Evolutionary conservation across 2,113 vertebrate genomes (phyloP), one percentile per base, ranked within the genome.

Genomic region (Alectura lathami): DNA sequence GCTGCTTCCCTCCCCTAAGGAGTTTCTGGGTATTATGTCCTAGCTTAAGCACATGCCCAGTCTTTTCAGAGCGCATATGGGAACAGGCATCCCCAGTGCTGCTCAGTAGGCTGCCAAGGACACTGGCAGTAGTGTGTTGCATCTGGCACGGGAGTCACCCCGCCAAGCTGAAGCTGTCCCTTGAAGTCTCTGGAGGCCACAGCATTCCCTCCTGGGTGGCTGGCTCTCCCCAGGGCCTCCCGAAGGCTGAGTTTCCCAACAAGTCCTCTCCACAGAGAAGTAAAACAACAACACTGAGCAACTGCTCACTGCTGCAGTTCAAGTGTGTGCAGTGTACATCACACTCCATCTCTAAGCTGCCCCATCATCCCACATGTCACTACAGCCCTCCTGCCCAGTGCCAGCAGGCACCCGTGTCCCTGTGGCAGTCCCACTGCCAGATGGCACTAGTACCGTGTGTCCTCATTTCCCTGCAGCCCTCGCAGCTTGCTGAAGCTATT

Each of bases 271-370:
- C 47, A 7, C 47, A 59, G 42, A 67, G 30, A 48, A 86, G 18
- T 5, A 80, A 51, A 83, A 53, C 42, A 22, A 0, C 21, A 57
- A 11, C 17, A 57, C 30, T 0, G 4, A 86, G 29, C 53, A 73
- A 34, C 2, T 29, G 47, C 11, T 22, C 22, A 10, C 11, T 29
- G n/a, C 29, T 56, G 9, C 9, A 47, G 36, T 86, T 88, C 72
- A 45, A 42, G 18, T 6, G 18, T 0, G 1, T 24, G 14, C 0
- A 0, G 32, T 0, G 2, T 26, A 20, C 1, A 0, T 47, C 23
- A 34, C 8, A 4, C 22, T 57, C 38, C 24, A 66, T 1, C 0
- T 88, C 26, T 13, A 20, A 50, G 43, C 9, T 6, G 0, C 13
- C 14, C 27, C 18, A 50, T 6, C 2, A 43, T 45, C 22, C 9